Percentiles rank a stretch among this genome's conserved stretches.
Evolutionary conservation across 2,797 vertebrate species (phyloP).

Genomic region (Melopsittacus undulatus): DNA sequence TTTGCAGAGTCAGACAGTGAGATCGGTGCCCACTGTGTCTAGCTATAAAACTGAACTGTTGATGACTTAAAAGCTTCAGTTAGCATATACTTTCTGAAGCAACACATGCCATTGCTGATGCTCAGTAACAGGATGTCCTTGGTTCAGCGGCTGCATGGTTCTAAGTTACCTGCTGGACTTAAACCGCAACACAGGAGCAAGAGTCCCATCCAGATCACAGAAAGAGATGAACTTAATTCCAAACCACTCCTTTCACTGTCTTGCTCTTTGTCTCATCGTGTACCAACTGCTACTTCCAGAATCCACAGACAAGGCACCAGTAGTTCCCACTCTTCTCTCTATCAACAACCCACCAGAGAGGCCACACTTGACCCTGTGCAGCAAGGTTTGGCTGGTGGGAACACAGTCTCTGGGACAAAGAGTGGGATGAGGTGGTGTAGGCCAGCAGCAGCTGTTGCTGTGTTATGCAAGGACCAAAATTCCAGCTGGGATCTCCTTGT

Average conservation of each 20-base stretch:
- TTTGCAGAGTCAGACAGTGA: neutral
- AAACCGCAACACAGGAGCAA: neutral
- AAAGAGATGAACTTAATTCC: neutral
- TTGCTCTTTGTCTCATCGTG: neutral
- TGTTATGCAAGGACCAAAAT: neutral
- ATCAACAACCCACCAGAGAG: neutral
- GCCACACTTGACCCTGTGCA: neutral
- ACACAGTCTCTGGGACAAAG: fast-evolving
- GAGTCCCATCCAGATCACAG: neutral
- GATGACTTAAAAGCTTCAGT: neutral
- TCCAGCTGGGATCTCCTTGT: neutral
- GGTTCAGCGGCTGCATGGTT: neutral
- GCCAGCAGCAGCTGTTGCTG: neutral
- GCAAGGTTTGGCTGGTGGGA: neutral
- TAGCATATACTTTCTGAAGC: neutral
- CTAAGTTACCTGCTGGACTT: neutral
- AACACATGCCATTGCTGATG: neutral
- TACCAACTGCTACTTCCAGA: neutral
- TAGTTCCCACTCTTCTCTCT: neutral
- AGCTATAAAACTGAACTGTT: neutral
- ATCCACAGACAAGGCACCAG: neutral
- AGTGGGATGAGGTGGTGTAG: neutral
- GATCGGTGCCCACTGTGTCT: neutral
- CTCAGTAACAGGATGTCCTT: neutral
- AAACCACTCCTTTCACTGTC: neutral